A percentile compares a stretch with the other conserved stretches of the same genome.
Conservation (phyloP, 2,888 invertebrate species). For the Drosophila stalkeri region DNA sequence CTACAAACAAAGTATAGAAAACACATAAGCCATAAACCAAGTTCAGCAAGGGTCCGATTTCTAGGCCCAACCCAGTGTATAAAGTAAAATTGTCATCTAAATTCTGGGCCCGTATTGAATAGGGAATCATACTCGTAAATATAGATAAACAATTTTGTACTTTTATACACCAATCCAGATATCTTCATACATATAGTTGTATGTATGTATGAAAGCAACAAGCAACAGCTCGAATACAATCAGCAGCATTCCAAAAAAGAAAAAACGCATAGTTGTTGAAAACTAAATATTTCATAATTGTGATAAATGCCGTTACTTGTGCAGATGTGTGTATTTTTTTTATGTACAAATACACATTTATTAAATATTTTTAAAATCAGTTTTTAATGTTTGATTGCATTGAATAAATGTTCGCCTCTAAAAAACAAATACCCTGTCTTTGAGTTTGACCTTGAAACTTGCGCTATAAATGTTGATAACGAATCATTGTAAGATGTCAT, state of each 20-base stretch:
- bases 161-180: slow-evolving; percentile 62
- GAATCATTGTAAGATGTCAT: slow-evolving; percentile 1
- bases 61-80: slow-evolving; percentile 19
- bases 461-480: slow-evolving; percentile 8
- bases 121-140: slow-evolving; percentile 26
- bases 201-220: slow-evolving; percentile 10
- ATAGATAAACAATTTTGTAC: slow-evolving; percentile 64
- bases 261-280: slow-evolving; percentile 60
- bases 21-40: slow-evolving; percentile 23
- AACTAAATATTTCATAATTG: slow-evolving; percentile 74
- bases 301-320: slow-evolving; percentile 73
- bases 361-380: slow-evolving; percentile 71
- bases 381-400: slow-evolving; percentile 77
- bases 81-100: slow-evolving; percentile 17
- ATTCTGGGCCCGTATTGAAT: slow-evolving; percentile 29
- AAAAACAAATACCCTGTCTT: slow-evolving; percentile 13
- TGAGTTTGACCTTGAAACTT: slow-evolving; percentile 25
- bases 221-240: slow-evolving; percentile 33
- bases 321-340: slow-evolving; percentile 63
- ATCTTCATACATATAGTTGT: slow-evolving; percentile 6
- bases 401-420: slow-evolving; percentile 75
- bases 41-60: slow-evolving; percentile 11
- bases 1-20: slow-evolving; percentile 20
- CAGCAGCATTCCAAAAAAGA: slow-evolving; percentile 71
- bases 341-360: slow-evolving; percentile 59